Conservation (phyloP, 2,113 vertebrate species). For the Anser brachyrhynchus region DNA sequence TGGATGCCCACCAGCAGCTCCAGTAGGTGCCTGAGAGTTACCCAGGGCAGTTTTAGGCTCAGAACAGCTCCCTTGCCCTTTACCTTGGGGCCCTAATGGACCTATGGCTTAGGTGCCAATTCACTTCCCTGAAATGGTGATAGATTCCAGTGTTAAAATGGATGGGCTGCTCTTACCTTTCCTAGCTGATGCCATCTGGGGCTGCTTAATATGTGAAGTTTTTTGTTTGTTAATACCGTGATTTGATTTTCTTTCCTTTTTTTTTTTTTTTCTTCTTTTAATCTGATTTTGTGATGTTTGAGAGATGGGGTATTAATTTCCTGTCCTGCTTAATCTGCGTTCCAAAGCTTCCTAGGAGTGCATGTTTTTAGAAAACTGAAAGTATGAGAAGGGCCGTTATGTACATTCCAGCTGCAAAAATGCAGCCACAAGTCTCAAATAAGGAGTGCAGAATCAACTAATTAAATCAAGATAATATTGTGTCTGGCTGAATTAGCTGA, state of each 20-base stretch:
- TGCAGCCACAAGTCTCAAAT: neutral
- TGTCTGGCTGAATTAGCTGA: neutral
- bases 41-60: neutral
- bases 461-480: neutral
- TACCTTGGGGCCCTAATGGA: neutral
- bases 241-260: neutral
- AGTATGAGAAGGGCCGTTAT: neutral
- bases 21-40: neutral
- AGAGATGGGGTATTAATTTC: constrained; percentile 38
- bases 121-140: neutral
- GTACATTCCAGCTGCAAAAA: neutral
- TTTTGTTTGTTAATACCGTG: neutral
- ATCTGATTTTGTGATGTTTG: neutral
- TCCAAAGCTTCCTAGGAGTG: neutral
- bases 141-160: neutral
- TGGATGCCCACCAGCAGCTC: neutral
- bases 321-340: neutral
- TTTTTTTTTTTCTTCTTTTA: neutral
- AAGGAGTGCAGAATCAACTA: neutral
- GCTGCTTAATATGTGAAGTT: neutral
- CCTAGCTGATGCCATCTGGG: neutral
- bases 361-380: neutral
- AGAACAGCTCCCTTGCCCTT: neutral
- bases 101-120: neutral
- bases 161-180: neutral